Percentiles rank a stretch among this genome's conserved stretches.
These are phyloP conservation scores for Labeo rohita DNA, from an alignment of 2,113 vertebrate species.

Conservation along the genomic window DNA sequence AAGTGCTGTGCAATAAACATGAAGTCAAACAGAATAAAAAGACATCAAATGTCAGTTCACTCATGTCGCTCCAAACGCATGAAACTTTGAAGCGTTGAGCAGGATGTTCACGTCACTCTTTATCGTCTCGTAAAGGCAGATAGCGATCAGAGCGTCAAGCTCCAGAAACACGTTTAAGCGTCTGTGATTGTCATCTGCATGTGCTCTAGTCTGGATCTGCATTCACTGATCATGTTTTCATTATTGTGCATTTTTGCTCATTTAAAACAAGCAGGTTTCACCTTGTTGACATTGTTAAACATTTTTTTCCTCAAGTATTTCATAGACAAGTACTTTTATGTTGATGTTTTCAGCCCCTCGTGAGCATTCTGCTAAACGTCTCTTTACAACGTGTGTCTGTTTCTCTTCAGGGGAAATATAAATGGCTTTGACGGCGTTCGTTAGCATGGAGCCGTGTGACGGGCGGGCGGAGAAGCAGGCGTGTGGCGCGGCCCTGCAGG, in stretches of 20 bases:
- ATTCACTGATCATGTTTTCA: not conserved
- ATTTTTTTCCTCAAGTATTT: too few relatives aligned
- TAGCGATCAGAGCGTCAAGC: too few relatives aligned
- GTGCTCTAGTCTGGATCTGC: not conserved
- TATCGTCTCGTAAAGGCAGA: too few relatives aligned
- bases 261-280: not conserved
- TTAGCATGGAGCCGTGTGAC: constrained; percentile 82
- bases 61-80: too few relatives aligned
- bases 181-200: not conserved
- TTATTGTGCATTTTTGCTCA: not conserved
- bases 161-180: too few relatives aligned
- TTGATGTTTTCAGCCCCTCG: too few relatives aligned
- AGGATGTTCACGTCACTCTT: too few relatives aligned
- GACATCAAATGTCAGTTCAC: too few relatives aligned
- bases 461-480: constrained; percentile 69
- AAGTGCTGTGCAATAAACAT: too few relatives aligned
- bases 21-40: too few relatives aligned
- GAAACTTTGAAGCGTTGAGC: too few relatives aligned
- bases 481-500: constrained; percentile 72
- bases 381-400: constrained; percentile 37
- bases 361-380: not conserved
- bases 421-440: constrained; percentile 87
- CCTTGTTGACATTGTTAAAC: not conserved
- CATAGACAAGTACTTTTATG: too few relatives aligned
- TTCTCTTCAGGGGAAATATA: constrained; percentile 37